These are phyloP conservation scores for Neosalanx taihuensis DNA, from an alignment of 2,797 vertebrate genomes.

Conservation along the genomic window DNA sequence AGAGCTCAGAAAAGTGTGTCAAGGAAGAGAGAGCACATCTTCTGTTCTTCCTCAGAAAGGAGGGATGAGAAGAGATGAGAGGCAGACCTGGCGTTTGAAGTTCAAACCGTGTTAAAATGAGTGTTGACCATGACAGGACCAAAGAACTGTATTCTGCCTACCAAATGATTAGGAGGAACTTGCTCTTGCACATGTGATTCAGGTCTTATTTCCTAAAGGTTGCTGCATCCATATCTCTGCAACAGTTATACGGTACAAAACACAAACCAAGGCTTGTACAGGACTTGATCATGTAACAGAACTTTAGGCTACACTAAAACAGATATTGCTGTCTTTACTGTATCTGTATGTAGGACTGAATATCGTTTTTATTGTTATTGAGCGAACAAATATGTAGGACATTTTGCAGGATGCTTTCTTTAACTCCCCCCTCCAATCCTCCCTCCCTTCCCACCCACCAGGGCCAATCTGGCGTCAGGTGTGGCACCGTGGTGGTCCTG, in stretches of 20 bases:
- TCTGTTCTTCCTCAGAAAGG: slow-evolving; percentile 22
- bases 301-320: not conserved
- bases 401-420: slow-evolving; percentile 14
- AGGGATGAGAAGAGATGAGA: slow-evolving; percentile 12
- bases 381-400: not conserved
- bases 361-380: no score
- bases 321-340: not conserved
- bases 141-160: not conserved
- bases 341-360: no score
- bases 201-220: not conserved
- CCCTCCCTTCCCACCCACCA: slow-evolving; percentile 53
- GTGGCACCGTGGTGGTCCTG: slow-evolving; percentile 53
- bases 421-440: slow-evolving; percentile 33
- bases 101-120: not conserved
- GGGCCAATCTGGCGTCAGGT: slow-evolving; percentile 72
- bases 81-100: not conserved
- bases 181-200: not conserved
- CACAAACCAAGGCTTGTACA: no score
- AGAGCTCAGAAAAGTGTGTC: slow-evolving; percentile 58
- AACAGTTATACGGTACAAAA: no score
- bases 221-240: not conserved
- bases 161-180: not conserved
- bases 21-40: slow-evolving; percentile 43
- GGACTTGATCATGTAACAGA: no score
- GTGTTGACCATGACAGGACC: not conserved